A percentile compares a stretch with the other conserved stretches of the same genome.
phyloP scores from a whole-genome alignment of 2,797 vertebrate genomes.

The Poecilia wingei region DNA sequence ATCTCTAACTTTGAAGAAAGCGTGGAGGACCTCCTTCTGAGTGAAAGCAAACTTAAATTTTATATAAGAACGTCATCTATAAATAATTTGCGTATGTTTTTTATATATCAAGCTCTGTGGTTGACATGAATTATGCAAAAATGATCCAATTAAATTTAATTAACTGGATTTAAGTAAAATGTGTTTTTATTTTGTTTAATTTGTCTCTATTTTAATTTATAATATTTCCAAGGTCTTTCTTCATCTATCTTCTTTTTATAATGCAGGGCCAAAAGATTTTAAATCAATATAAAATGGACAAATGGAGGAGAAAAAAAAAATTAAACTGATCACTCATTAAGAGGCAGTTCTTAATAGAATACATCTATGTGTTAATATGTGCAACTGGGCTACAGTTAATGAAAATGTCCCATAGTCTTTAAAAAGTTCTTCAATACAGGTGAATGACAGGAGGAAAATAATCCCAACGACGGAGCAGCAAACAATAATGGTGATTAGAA shows the following conservation, averaged over 20 bases:
- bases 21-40: constrained; percentile 17
- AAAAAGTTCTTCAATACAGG: not conserved
- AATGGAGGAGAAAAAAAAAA: not conserved
- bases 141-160: not conserved
- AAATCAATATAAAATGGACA: not conserved
- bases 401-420: not conserved
- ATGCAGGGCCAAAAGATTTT: not conserved
- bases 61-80: not conserved
- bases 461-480: not conserved
- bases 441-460: not conserved
- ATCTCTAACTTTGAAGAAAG: constrained; percentile 34
- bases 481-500: not conserved
- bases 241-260: not conserved
- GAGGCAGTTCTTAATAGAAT: not conserved
- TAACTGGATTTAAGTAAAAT: not conserved
- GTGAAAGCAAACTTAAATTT: constrained; percentile 2
- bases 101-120: not conserved
- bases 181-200: not conserved
- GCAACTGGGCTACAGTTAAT: not conserved
- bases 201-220: not conserved
- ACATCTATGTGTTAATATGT: not conserved
- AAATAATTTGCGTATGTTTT: not conserved
- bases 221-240: not conserved
- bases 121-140: not conserved
- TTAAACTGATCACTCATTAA: not conserved